These are phyloP conservation scores for Chelonus insularis DNA, from an alignment of 1,140 invertebrate species.

Conservation along the genomic window DNA sequence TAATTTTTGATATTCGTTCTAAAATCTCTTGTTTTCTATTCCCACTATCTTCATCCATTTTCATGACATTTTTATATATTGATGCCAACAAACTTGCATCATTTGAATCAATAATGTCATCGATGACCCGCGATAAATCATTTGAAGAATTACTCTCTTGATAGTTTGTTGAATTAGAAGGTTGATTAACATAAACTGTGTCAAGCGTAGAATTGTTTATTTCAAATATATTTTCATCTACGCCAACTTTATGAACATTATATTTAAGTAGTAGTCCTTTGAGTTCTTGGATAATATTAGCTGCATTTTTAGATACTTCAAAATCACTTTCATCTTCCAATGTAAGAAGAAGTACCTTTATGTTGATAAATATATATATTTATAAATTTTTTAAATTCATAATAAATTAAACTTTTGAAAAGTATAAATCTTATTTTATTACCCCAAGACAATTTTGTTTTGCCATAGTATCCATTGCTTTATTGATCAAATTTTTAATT, in stretches of 20 bases:
- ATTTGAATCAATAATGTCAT: slow-evolving; percentile 53
- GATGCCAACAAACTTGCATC: slow-evolving; percentile 65
- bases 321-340: slow-evolving; percentile 72
- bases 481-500: slow-evolving; percentile 67
- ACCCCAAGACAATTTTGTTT: slow-evolving; percentile 69
- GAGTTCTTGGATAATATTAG: slow-evolving; percentile 63
- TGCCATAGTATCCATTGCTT: slow-evolving; percentile 68
- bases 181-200: slow-evolving; percentile 41
- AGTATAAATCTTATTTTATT: slow-evolving; percentile 31
- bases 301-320: slow-evolving; percentile 67
- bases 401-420: no score
- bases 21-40: slow-evolving; percentile 48
- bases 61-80: slow-evolving; percentile 60
- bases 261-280: slow-evolving; percentile 64
- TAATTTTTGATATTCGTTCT: slow-evolving; percentile 53
- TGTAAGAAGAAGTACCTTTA: slow-evolving; percentile 63
- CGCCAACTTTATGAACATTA: slow-evolving; percentile 56
- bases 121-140: slow-evolving; percentile 46
- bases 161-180: slow-evolving; percentile 26
- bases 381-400: neutral
- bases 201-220: slow-evolving; percentile 48
- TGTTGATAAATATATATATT: slow-evolving; percentile 6
- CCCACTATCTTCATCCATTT: slow-evolving; percentile 41
- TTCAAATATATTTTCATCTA: slow-evolving; percentile 45
- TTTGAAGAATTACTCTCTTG: slow-evolving; percentile 11